These are phyloP conservation scores for Terrapene triunguis DNA, from an alignment of 2,113 vertebrate species.

Conservation along the genomic window DNA sequence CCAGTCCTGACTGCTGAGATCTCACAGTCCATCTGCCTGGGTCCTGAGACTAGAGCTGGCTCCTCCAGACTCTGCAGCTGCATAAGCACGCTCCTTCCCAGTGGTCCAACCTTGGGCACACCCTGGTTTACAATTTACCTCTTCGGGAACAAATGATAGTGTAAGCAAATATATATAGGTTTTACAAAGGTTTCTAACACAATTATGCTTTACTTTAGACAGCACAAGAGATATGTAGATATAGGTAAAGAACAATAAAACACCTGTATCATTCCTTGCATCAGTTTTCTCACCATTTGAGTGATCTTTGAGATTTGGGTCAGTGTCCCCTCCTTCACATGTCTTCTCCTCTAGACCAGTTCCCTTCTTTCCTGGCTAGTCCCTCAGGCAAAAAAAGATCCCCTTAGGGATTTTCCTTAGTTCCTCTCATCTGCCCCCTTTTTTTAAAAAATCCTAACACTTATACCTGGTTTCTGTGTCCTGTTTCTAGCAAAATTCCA, in stretches of 20 bases:
- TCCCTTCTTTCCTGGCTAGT: not conserved
- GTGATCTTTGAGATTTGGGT: not conserved
- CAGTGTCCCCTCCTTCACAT: not conserved
- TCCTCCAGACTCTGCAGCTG: not conserved
- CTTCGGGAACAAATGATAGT: not conserved
- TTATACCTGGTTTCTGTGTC: not conserved
- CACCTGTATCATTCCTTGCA: not conserved
- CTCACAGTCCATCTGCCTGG: not conserved
- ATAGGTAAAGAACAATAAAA: not conserved
- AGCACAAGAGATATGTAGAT: not conserved
- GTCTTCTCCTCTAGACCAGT: not conserved
- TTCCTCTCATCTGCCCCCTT: not conserved
- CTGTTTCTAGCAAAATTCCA: not conserved
- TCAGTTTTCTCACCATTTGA: not conserved
- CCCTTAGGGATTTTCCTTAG: not conserved
- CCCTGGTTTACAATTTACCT: not conserved
- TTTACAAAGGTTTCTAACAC: not conserved
- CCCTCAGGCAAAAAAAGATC: not conserved
- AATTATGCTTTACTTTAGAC: not conserved
- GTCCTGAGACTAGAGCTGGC: not conserved
- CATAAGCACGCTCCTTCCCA: not conserved
- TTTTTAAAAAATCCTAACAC: not conserved
- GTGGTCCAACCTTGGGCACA: not conserved
- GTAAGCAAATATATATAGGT: not conserved
- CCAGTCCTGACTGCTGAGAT: not conserved